Evolutionary conservation across 92 coral and sea anemone genomes (phyloP).

Genomic region (Actinostola sp.): DNA sequence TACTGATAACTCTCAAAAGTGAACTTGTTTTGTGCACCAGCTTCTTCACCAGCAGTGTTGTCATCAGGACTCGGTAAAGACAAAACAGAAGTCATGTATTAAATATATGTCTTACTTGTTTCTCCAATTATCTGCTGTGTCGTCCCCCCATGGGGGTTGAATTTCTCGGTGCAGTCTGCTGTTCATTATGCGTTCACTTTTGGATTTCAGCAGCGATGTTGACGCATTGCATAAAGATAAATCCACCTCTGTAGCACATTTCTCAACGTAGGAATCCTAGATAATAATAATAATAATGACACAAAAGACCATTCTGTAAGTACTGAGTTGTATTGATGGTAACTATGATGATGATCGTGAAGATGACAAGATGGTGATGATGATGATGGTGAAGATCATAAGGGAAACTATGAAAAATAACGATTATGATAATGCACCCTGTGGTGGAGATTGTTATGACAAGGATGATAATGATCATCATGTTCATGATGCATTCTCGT

Average conservation of each 20-base stretch:
- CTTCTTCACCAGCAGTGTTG: neutral
- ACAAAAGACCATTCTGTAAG: too few relatives aligned
- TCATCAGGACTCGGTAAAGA: neutral
- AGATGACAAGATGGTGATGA: too few relatives aligned
- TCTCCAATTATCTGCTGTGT: conserved; percentile 91
- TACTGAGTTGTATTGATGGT: too few relatives aligned
- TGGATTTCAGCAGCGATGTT: conserved; percentile 62
- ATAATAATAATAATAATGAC: neutral
- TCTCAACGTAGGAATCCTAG: conserved; percentile 86
- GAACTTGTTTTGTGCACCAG: too few relatives aligned
- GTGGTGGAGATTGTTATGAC: too few relatives aligned
- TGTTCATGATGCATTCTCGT: too few relatives aligned
- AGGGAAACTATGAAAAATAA: too few relatives aligned
- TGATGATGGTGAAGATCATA: too few relatives aligned
- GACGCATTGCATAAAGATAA: conserved; percentile 70
- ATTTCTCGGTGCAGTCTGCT: conserved; percentile 49
- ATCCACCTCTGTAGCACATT: conserved; percentile 57
- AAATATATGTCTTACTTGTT: conserved; percentile 72
- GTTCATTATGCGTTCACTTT: conserved; percentile 72
- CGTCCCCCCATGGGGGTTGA: conserved; percentile 92
- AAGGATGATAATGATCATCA: too few relatives aligned
- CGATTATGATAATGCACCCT: too few relatives aligned
- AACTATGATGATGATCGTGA: too few relatives aligned
- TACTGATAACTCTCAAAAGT: too few relatives aligned
- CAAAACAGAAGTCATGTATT: neutral